A percentile compares a stretch with the other conserved stretches of the same genome.
Evolutionary conservation across 2,888 invertebrate species (phyloP).

Genomic region (Ormyrus rosae): DNA sequence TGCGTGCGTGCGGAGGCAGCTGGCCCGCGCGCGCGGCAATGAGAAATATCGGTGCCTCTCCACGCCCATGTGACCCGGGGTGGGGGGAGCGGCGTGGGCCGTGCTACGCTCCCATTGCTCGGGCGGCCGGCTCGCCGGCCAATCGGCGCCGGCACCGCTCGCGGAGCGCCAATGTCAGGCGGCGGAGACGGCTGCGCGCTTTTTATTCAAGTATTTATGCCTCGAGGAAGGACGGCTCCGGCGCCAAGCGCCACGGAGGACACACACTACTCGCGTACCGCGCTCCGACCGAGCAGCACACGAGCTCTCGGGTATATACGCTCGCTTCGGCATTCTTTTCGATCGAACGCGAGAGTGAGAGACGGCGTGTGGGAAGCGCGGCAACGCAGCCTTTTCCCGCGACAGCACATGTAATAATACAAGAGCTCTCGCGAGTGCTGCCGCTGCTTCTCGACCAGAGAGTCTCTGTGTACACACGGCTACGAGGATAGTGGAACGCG

Average conservation of each 20-base stretch:
- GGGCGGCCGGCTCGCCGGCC: neutral
- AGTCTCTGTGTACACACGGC: no score
- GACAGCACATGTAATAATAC: no score
- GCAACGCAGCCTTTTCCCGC: no score
- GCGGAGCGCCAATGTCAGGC: constrained; percentile 30
- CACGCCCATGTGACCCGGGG: constrained; percentile 18
- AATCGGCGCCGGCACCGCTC: constrained; percentile 55
- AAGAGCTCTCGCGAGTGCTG: no score
- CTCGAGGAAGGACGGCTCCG: constrained; percentile 64
- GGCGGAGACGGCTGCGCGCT: constrained; percentile 61
- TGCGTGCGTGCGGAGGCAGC: neutral
- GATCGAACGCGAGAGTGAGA: neutral
- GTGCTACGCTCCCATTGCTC: constrained; percentile 17
- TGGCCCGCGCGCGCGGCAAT: constrained; percentile 7
- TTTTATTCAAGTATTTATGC: constrained; percentile 69
- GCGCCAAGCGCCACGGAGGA: constrained; percentile 61
- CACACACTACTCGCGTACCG: constrained; percentile 70
- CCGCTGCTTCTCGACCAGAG: no score
- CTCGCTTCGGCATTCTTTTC: constrained; percentile 1
- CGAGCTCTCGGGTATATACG: constrained; percentile 29
- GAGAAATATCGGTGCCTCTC: constrained; percentile 28
- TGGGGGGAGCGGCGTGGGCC: constrained; percentile 44
- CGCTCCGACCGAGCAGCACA: constrained; percentile 69
- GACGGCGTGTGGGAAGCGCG: no score
- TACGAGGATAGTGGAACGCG: no score